Conservation (phyloP, 2,113 vertebrate species). For the Rutilus rutilus region DNA sequence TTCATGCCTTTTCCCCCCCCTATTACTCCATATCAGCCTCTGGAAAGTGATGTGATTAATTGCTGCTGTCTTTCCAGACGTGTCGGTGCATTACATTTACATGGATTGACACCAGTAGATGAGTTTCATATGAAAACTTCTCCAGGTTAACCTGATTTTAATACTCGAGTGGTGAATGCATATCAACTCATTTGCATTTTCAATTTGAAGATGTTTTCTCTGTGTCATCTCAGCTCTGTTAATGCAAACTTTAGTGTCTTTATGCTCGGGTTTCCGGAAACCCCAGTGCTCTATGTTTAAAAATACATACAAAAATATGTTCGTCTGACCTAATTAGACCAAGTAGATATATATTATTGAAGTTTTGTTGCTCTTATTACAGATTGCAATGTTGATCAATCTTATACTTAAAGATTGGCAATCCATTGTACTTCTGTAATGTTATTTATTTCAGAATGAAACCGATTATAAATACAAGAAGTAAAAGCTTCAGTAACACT, state of each 20-base stretch:
- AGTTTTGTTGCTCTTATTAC: neutral
- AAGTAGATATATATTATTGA: neutral
- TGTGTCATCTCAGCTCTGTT: neutral
- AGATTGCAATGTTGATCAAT: neutral
- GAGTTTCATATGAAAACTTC: neutral
- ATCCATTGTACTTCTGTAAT: neutral
- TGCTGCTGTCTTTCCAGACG: slow-evolving; percentile 20
- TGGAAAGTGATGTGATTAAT: slow-evolving; percentile 57
- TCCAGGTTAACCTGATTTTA: neutral
- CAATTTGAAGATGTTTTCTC: neutral
- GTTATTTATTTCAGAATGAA: neutral
- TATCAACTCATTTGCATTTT: neutral
- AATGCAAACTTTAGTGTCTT: neutral
- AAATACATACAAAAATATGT: neutral
- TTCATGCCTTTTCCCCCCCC: slow-evolving; percentile 2
- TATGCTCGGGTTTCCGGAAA: neutral
- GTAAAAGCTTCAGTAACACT: too few relatives aligned
- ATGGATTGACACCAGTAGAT: neutral
- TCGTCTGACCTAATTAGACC: neutral
- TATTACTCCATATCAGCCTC: slow-evolving; percentile 36
- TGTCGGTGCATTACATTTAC: slow-evolving; percentile 21
- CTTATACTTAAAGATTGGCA: neutral
- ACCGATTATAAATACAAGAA: neutral
- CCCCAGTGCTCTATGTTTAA: neutral
- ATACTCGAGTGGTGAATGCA: neutral